Evolutionary conservation across 2,113 vertebrate genomes (phyloP), one percentile per base, ranked within the genome.

Genomic region (Neolamprologus variostigma): DNA sequence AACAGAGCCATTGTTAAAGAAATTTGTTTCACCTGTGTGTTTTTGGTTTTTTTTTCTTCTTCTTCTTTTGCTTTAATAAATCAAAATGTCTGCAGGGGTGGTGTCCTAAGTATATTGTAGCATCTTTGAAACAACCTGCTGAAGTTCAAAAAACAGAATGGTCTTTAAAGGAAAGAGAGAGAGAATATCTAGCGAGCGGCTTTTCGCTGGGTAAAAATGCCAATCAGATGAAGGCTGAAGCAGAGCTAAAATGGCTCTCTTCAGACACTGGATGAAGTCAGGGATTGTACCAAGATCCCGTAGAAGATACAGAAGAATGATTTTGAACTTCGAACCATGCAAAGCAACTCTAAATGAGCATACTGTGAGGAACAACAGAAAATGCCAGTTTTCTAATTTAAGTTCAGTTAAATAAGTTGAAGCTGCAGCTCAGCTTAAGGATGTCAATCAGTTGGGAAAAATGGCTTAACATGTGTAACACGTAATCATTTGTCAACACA

Each of bases 401-500:
- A 45, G 21, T 45, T 73, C 68, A 3, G 3, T 45, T 45, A 73
- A 73, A 51, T 35, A 33, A 35, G 9, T 21, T 6, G 6, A 21
- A 55, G 63, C 8, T 33, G 28, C 6, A 26, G 35, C 16, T 81
- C 33, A 23, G 13, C 19, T 17, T 80, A 8, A 28, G 80, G 28
- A 23, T 84, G 16, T 21, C 17, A 35, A 1, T 40, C 37, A 17
- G 33, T 63, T 8, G 17, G 7, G 9, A 9, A 4, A 61, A 61
- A 80, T 16, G 10, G 11, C 31, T 80, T 6, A 26, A 12, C 26
- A 17, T n/a, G 7, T 42, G 10, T 85, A 73, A 86, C 3, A 13
- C 2, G 8, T 80, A 31, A 8, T 14, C 86, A 28, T 88, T 91
- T 54, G 17, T 89, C 9, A 51, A 78, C 23, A 40, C 91, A 99